Evolutionary conservation across 2,888 invertebrate species (phyloP).

Genomic region (Catocala sponsa): DNA sequence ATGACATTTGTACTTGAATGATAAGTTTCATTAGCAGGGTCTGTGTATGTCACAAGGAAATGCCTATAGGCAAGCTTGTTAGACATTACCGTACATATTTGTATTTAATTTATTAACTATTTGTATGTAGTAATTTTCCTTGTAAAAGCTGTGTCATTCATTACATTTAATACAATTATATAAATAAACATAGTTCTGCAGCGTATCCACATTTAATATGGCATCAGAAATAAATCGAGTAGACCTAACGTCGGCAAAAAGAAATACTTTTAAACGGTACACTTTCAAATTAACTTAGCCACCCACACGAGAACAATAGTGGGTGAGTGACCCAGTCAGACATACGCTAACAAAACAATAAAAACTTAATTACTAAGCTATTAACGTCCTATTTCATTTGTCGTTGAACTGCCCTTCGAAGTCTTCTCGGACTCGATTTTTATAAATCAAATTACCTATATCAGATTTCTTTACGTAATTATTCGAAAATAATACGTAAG

Average conservation of each 20-base stretch:
- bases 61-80: neutral
- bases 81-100: neutral
- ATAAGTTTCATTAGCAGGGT: neutral
- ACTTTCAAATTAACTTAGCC: slow-evolving; percentile 45
- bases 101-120: too few species aligned
- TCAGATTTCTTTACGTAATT: slow-evolving; percentile 19
- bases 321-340: slow-evolving; percentile 60
- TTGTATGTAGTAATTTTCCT: neutral
- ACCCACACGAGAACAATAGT: slow-evolving; percentile 46
- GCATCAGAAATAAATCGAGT: too few species aligned
- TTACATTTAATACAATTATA: neutral
- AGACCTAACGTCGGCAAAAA: too few species aligned
- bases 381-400: slow-evolving; percentile 44
- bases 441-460: slow-evolving; percentile 25
- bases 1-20: slow-evolving; percentile 11
- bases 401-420: slow-evolving; percentile 31
- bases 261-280: slow-evolving; percentile 43
- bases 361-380: slow-evolving; percentile 53
- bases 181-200: too few species aligned
- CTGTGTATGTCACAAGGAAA: slow-evolving; percentile 6
- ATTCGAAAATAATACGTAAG: slow-evolving; percentile 34
- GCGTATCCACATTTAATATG: neutral
- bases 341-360: slow-evolving; percentile 50
- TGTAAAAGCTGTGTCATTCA: slow-evolving; percentile 7
- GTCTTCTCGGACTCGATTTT: slow-evolving; percentile 25